These are phyloP conservation scores for Camponotus floridanus DNA, from an alignment of 1,140 invertebrate species.

Conservation along the genomic window DNA sequence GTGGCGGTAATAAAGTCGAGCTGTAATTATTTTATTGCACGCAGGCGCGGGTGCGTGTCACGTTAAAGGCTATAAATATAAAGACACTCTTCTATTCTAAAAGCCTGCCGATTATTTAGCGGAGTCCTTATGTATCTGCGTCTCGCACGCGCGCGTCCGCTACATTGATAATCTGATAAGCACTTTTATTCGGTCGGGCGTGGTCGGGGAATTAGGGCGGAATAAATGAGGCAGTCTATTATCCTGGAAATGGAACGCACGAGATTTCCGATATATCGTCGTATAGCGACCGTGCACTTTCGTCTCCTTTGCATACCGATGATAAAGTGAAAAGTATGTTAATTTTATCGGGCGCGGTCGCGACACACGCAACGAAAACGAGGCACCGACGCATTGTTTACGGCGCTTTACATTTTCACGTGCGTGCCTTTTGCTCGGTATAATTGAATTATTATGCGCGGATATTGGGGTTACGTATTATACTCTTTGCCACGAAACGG, in stretches of 20 bases:
- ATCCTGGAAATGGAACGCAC: slow-evolving; percentile 33
- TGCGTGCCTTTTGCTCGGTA: background rate
- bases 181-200: slow-evolving; percentile 51
- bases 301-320: background rate
- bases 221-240: slow-evolving; percentile 72
- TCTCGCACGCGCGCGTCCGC: background rate
- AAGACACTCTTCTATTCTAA: slow-evolving; percentile 40
- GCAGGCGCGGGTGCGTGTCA: slow-evolving; percentile 58
- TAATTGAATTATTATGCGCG: background rate
- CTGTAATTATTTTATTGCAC: slow-evolving; percentile 53
- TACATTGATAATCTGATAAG: slow-evolving; percentile 52
- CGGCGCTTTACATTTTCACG: background rate
- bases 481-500: background rate
- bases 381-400: background rate
- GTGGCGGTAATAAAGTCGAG: slow-evolving; percentile 31
- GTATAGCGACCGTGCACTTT: slow-evolving; percentile 14
- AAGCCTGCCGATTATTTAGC: slow-evolving; percentile 34
- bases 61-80: slow-evolving; percentile 49
- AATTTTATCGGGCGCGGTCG: slow-evolving; percentile 67
- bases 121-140: background rate
- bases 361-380: background rate
- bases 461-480: background rate
- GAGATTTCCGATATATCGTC: slow-evolving; percentile 57
- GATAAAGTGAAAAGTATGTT: slow-evolving; percentile 74
- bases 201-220: slow-evolving; percentile 67